phyloP scores from a whole-genome alignment of 2,888 invertebrate genomes.

The Mythimna lalbum region DNA sequence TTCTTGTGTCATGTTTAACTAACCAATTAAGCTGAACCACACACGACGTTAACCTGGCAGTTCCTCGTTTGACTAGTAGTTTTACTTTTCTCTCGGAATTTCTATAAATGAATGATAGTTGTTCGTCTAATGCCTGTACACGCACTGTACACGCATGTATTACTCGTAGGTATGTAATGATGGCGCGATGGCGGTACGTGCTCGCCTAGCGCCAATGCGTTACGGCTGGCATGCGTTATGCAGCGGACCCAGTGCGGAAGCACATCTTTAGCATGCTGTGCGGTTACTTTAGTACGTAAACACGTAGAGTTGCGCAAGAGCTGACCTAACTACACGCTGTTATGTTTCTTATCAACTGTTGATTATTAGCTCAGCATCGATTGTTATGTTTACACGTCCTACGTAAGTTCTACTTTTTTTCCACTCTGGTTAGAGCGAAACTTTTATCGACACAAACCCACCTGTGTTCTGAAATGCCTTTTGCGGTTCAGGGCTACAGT shows the following conservation, averaged over 20 bases:
- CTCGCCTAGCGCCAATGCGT: slow-evolving; percentile 39
- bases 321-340: slow-evolving; percentile 55
- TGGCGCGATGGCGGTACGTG: slow-evolving; percentile 40
- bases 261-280: slow-evolving; percentile 51
- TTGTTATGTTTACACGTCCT: slow-evolving; percentile 21
- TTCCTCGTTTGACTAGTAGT: background rate
- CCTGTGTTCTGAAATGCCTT: too few species aligned
- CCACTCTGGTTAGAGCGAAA: too few species aligned
- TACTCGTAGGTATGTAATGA: slow-evolving; percentile 48
- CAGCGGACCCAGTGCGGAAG: slow-evolving; percentile 52
- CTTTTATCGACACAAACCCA: too few species aligned
- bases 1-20: background rate
- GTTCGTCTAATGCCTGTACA: slow-evolving; percentile 7
- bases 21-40: background rate
- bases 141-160: slow-evolving; percentile 24
- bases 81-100: slow-evolving; percentile 5
- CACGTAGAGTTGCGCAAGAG: slow-evolving; percentile 59
- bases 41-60: background rate
- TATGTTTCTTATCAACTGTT: slow-evolving; percentile 45
- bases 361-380: slow-evolving; percentile 27
- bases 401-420: slow-evolving; percentile 13
- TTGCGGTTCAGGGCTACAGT: too few species aligned
- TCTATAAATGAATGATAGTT: slow-evolving; percentile 6
- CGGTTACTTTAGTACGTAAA: slow-evolving; percentile 43
- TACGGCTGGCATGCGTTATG: slow-evolving; percentile 57